Base-by-base conservation (phyloP, 1,140 invertebrate genomes). In the Brachionus sp. region DNA sequence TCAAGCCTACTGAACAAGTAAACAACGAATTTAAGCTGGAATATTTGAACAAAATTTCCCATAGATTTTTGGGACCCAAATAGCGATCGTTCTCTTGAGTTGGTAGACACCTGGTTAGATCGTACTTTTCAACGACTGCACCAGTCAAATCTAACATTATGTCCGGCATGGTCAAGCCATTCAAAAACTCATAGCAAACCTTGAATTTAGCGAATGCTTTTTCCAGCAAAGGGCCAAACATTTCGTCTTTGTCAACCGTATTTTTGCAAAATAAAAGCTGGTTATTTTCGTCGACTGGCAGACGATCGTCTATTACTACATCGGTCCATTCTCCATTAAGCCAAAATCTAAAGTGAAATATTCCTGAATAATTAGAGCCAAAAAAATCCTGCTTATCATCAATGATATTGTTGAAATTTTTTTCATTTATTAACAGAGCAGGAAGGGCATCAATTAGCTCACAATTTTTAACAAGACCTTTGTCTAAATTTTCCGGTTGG, bases 161-260 rank as follows among this genome's bases (percentile, higher is more conserved):
- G 12, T 35, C 23, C 5, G 25, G 62, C 9, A 29, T 0, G 23
- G 23, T 9, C 9, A 66, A 29, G 4, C 2, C 23, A 66, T 13
- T 29, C 19, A 66, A 66, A 23, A 29, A 29, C 5, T 66, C 62
- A 66, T 29, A 66, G 33, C 33, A 29, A 12, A 29, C 62, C 0
- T 29, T 29, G 13, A 66, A 35, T 66, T 66, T 66, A 9, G 62
- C 62, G 23, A n/a, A 66, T 19, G 62, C 62, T 29, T 66, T 66
- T 66, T 66, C 62, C 62, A 66, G 23, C 33, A 66, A 23, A 29
- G 62, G 25, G 13, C 10, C 23, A 5, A 13, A 66, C 25, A 66
- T 29, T 86, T 94, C 93, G 16, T 92, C 92, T 44, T 2, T 91
- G 90, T 84, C 92, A 91, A 2, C 91, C 90, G 19, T 92, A 93